Evolutionary conservation across 1,140 invertebrate species (phyloP).

Genomic region (Drosophila ercepeae): DNA sequence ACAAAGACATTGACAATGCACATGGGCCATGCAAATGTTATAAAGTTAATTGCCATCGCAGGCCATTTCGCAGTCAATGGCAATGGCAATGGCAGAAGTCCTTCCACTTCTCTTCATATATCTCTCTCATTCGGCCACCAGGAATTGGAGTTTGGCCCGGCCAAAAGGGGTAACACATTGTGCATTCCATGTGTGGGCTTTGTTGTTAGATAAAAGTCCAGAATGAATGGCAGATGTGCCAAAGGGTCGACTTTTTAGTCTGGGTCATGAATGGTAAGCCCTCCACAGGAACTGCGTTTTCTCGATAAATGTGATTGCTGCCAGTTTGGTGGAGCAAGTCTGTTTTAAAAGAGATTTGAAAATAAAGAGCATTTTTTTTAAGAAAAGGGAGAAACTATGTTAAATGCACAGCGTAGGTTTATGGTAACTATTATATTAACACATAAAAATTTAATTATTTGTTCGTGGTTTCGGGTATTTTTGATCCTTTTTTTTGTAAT

Average conservation of each 20-base stretch:
- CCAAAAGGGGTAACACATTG: slow-evolving; percentile 19
- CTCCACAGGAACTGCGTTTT: slow-evolving; percentile 12
- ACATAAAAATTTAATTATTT: not conserved
- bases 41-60: slow-evolving; percentile 76
- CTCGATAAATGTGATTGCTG: slow-evolving; percentile 10
- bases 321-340: not conserved
- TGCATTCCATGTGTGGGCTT: slow-evolving; percentile 24
- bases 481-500: too few species aligned
- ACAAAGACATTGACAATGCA: slow-evolving; percentile 32
- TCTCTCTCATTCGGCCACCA: slow-evolving; percentile 1
- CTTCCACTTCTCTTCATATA: not conserved
- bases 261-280: not conserved
- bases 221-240: slow-evolving; percentile 35
- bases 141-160: slow-evolving; percentile 5
- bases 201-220: slow-evolving; percentile 51
- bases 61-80: slow-evolving; percentile 55
- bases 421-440: too few species aligned
- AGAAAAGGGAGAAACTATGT: too few species aligned
- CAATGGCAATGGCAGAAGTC: slow-evolving; percentile 11
- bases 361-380: not conserved
- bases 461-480: not conserved
- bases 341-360: not conserved
- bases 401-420: too few species aligned
- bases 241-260: not conserved
- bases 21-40: slow-evolving; percentile 71